Percentiles rank a stretch among this genome's conserved stretches.
These are phyloP conservation scores for Leucozona laternaria DNA, from an alignment of 2,888 invertebrate species.

Conservation along the genomic window DNA sequence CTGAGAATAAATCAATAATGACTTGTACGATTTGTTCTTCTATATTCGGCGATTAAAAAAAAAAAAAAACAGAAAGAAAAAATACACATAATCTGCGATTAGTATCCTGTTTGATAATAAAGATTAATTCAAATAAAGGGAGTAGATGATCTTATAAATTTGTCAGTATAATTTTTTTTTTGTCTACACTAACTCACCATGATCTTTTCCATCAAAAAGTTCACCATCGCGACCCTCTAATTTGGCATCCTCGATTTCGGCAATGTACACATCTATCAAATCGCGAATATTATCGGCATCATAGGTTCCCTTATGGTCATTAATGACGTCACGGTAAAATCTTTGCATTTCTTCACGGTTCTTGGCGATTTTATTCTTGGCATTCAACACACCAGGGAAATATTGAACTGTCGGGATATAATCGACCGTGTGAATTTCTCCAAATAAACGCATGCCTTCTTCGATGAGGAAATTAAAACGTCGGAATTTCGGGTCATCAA, in stretches of 20 bases:
- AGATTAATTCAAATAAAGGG: neutral
- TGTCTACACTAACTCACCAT: slow-evolving; percentile 86
- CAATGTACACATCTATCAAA: slow-evolving; percentile 93
- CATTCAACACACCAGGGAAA: slow-evolving; percentile 86
- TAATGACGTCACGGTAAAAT: slow-evolving; percentile 93
- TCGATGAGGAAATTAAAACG: slow-evolving; percentile 94
- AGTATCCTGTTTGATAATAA: slow-evolving; percentile 63
- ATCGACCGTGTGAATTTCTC: slow-evolving; percentile 91
- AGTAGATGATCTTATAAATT: neutral
- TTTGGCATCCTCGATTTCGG: slow-evolving; percentile 93
- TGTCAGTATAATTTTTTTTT: neutral
- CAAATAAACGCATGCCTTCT: slow-evolving; percentile 95
- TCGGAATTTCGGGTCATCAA: slow-evolving; percentile 90
- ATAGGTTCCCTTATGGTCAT: slow-evolving; percentile 91
- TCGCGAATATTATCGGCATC: slow-evolving; percentile 91
- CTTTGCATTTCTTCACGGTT: slow-evolving; percentile 94
- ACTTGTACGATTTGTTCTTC: slow-evolving; percentile 96
- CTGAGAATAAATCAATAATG: slow-evolving; percentile 95
- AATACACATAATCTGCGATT: neutral
- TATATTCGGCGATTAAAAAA: slow-evolving; percentile 81
- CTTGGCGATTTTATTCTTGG: slow-evolving; percentile 86
- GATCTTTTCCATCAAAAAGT: slow-evolving; percentile 93
- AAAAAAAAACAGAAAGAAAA: slow-evolving; percentile 7
- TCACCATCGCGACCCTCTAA: slow-evolving; percentile 89
- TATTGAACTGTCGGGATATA: slow-evolving; percentile 92